These are phyloP conservation scores for Heliconius erato DNA, from an alignment of 2,888 invertebrate genomes.

Conservation along the genomic window DNA sequence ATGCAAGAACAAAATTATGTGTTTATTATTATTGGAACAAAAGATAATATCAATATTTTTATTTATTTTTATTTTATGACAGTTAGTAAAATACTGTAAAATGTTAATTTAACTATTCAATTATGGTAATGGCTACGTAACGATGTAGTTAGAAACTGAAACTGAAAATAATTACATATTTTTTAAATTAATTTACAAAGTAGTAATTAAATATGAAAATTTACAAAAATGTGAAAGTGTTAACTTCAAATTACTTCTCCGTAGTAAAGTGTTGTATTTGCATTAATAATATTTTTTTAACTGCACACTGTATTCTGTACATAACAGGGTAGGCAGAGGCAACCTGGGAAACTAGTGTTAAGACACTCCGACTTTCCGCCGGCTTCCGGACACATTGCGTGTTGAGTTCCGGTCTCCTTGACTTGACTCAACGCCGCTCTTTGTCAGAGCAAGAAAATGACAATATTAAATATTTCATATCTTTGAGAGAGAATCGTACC, in stretches of 20 bases:
- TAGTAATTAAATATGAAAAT: not conserved
- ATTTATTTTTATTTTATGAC: not conserved
- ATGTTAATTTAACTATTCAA: not conserved
- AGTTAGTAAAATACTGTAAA: not conserved
- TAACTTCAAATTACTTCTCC: not conserved
- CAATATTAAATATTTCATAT: not conserved
- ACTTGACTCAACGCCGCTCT: not conserved
- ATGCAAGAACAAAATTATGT: no score
- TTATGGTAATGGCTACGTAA: not conserved
- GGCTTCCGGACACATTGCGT: not conserved
- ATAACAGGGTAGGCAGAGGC: not conserved
- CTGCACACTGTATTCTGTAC: no score
- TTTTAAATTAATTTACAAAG: no score
- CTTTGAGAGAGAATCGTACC: not conserved
- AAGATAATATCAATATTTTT: no score
- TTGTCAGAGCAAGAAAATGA: not conserved
- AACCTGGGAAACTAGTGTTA: not conserved
- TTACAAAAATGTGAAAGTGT: not conserved
- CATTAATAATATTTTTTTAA: not conserved
- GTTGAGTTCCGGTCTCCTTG: not conserved
- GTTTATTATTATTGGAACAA: no score
- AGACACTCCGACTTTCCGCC: not conserved
- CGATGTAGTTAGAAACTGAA: not conserved
- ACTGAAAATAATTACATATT: not conserved
- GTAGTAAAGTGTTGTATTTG: not conserved